Evolutionary conservation across 2,888 invertebrate species (phyloP), one percentile per base, ranked within the genome.

Genomic region (Thymelicus sylvestris): DNA sequence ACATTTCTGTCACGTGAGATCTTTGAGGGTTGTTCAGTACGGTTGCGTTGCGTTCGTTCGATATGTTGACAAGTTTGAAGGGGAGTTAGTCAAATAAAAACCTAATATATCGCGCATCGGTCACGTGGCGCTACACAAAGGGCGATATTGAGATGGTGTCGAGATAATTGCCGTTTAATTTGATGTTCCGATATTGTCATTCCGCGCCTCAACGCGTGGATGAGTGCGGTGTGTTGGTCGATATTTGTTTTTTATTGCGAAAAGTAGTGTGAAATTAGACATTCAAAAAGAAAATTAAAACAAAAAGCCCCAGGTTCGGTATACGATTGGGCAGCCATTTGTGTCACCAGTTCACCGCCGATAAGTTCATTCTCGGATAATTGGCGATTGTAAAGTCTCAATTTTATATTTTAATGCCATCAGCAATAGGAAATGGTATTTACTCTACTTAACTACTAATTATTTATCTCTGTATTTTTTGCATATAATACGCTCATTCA

Each of bases 1-100:
- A 55, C 50, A 66, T 50, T 71, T 72, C 66, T 13, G 47, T 10
- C 41, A 13, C 61, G 4, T 13, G 38, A 8, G 31, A 24, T 19
- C 3, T 48, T 64, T 62, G 55, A 24, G 38, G 55, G 68, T 12
- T 68, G 44, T n/a, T 15, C 44, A 78, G 77, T 73, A 10, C 5
- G 75, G 69, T 79, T 75, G 50, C 70, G 69, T 79, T 75, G 50
- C 70, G 65, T 72, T 79, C 77, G 74, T 77, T 84, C 78, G 85
- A 86, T 88, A 91, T 88, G 92, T 91, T 92, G 92, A 90, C 93
- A 92, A 91, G 83, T 88, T 88, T 86, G 81, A 84, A 89, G 88
- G 89, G 89, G 85, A 80, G 83, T 82, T 81, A 80, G 85, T 82
- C 90, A 92, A 93, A 93, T 93, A 93, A 93, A 93, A 92, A 92